Conservation (phyloP, 2,113 vertebrate genomes). For the Channa maculata region DNA sequence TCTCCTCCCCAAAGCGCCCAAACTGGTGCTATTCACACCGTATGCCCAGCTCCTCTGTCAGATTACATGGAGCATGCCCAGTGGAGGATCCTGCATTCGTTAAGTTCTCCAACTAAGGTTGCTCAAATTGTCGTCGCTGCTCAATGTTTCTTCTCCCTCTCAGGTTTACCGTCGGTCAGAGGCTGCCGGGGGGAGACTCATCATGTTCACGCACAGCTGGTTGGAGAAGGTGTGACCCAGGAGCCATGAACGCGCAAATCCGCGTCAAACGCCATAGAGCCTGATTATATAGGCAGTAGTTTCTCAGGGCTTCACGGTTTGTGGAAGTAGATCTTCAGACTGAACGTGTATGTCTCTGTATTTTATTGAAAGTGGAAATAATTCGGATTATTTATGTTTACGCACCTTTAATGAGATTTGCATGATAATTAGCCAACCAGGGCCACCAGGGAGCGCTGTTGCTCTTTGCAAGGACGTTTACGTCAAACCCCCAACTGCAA, state of each 20-base stretch:
- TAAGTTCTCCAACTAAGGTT: conserved; percentile 40
- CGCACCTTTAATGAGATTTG: too few species aligned
- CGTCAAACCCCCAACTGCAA: too few species aligned
- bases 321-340: neutral
- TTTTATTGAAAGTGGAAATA: too few species aligned
- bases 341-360: too few species aligned
- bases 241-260: conserved; percentile 46
- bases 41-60: conserved; percentile 30
- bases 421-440: too few species aligned
- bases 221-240: conserved; percentile 57
- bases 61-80: conserved; percentile 69
- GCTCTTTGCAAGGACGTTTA: conserved; percentile 1
- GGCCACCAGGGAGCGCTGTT: conserved; percentile 60
- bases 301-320: neutral
- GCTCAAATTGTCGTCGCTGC: conserved; percentile 11
- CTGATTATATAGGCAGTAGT: neutral
- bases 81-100: conserved; percentile 39
- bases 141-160: conserved; percentile 17
- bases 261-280: conserved; percentile 27
- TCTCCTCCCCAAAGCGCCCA: conserved; percentile 40
- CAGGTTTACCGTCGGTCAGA: neutral
- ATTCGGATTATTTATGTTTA: too few species aligned
- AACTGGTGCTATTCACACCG: conserved; percentile 65
- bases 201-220: conserved; percentile 41
- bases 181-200: neutral